Conservation (phyloP, 2,113 vertebrate genomes). For the Struthio camelus region DNA sequence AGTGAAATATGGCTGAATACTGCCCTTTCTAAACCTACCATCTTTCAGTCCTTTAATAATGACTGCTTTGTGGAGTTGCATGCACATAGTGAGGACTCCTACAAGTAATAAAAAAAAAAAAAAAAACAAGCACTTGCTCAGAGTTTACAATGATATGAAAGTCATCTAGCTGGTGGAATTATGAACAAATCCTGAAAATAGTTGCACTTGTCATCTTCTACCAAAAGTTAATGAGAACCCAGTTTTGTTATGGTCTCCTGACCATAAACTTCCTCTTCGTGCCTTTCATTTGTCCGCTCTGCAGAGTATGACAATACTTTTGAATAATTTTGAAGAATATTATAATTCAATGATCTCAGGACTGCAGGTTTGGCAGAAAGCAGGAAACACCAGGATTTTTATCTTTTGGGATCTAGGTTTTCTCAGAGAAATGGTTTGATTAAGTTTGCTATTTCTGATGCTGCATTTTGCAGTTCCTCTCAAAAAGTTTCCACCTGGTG, state of each 20-base stretch:
- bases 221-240: too few relatives aligned
- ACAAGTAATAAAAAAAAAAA: background rate
- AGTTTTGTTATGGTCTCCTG: too few relatives aligned
- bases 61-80: background rate
- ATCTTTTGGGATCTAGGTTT: background rate
- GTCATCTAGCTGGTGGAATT: background rate
- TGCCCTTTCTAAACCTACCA: background rate
- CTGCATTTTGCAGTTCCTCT: background rate
- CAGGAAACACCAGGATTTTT: background rate
- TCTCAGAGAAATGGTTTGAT: background rate
- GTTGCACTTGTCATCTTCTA: background rate
- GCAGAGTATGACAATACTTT: too few relatives aligned
- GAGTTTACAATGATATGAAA: rapidly evolving
- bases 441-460: background rate
- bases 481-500: background rate
- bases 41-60: background rate
- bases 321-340: too few relatives aligned
- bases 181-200: background rate
- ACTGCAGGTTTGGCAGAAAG: background rate
- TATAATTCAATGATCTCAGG: background rate
- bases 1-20: background rate
- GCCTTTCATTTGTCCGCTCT: too few relatives aligned
- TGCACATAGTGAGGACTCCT: background rate
- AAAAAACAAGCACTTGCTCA: background rate
- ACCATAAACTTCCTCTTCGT: too few relatives aligned